Conservation (phyloP, 2,888 invertebrate species). For the Herminia tarsipennalis region DNA sequence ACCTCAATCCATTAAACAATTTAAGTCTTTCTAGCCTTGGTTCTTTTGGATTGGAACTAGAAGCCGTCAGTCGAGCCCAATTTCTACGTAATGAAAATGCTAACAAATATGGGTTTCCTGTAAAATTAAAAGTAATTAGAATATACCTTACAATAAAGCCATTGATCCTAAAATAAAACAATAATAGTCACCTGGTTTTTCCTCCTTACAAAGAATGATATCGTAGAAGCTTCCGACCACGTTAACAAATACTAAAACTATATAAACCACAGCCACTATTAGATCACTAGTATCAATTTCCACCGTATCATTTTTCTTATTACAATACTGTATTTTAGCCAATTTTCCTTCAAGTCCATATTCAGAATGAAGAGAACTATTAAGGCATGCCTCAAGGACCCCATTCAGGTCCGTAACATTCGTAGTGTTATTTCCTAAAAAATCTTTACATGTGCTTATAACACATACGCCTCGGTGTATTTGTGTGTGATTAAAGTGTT, state of each 20-base stretch:
- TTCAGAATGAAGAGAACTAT: slow-evolving; percentile 59
- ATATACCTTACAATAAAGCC: neutral
- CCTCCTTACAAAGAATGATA: slow-evolving; percentile 35
- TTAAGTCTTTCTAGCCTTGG: slow-evolving; percentile 67
- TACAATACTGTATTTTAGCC: slow-evolving; percentile 62
- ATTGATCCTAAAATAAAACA: neutral
- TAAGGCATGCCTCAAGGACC: slow-evolving; percentile 68
- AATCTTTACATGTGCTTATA: slow-evolving; percentile 59
- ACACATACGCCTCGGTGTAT: slow-evolving; percentile 74
- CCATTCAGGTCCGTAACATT: slow-evolving; percentile 28
- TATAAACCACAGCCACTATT: slow-evolving; percentile 58
- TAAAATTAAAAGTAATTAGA: slow-evolving; percentile 23
- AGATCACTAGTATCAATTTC: slow-evolving; percentile 60
- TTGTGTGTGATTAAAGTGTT: slow-evolving; percentile 75
- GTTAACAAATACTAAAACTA: slow-evolving; percentile 62
- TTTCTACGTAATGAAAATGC: slow-evolving; percentile 71
- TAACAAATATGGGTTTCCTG: slow-evolving; percentile 70
- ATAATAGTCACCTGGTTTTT: slow-evolving; percentile 52
- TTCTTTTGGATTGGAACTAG: slow-evolving; percentile 57
- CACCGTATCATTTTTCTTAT: slow-evolving; percentile 48
- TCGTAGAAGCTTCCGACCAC: slow-evolving; percentile 69
- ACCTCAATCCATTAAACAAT: slow-evolving; percentile 74
- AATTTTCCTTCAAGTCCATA: slow-evolving; percentile 63
- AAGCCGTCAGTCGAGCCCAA: slow-evolving; percentile 64
- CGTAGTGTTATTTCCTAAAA: slow-evolving; percentile 17